Conservation (phyloP, 2,888 invertebrate species). For the Epinotia nisella region DNA sequence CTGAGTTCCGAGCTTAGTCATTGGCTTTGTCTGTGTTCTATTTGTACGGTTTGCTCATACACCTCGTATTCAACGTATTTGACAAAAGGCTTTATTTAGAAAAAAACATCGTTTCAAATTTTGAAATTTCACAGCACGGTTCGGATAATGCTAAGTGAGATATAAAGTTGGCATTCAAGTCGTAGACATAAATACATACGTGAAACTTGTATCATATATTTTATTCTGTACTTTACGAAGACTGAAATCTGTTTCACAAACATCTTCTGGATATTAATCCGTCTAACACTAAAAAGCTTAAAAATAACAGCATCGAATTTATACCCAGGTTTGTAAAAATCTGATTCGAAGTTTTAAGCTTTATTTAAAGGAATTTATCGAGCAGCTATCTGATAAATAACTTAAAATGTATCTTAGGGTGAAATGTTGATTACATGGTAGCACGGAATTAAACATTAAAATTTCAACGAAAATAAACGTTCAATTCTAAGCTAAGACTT, state of each 20-base stretch:
- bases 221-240: not conserved
- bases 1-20: not conserved
- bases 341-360: conserved; percentile 25
- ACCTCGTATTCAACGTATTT: not conserved
- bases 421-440: not conserved
- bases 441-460: not conserved
- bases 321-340: not conserved
- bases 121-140: not conserved
- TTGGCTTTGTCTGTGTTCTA: not conserved
- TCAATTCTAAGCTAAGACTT: too few species aligned
- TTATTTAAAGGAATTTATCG: conserved; percentile 9
- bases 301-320: conserved; percentile 1
- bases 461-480: not conserved
- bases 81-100: not conserved
- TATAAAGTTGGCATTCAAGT: not conserved
- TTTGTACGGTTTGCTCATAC: not conserved
- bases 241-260: not conserved
- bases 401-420: conserved; percentile 5
- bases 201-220: not conserved
- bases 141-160: too few species aligned
- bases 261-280: not conserved
- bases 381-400: conserved; percentile 20
- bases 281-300: conserved; percentile 8
- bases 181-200: not conserved
- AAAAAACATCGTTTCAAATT: too few species aligned